Evolutionary conservation across 1,140 invertebrate species (phyloP).

Genomic region (Formica selysi): DNA sequence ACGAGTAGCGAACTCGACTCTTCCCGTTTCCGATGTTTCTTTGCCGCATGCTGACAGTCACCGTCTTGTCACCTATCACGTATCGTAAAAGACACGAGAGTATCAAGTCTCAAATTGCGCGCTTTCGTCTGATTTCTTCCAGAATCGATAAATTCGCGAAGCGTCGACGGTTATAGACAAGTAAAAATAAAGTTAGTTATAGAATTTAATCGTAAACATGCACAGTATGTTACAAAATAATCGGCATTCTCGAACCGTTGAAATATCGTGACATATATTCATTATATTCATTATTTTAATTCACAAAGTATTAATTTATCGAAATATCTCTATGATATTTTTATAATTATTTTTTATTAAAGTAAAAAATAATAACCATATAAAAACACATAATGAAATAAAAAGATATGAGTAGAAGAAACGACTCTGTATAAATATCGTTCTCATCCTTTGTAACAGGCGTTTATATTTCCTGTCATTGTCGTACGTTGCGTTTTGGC

Average conservation of each 20-base stretch:
- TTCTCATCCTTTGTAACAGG: neutral
- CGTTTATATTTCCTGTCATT: neutral
- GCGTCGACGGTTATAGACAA: neutral
- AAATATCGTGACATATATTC: neutral
- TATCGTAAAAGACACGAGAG: neutral
- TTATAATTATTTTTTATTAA: neutral
- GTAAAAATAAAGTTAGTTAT: neutral
- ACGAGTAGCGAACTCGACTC: slow-evolving; percentile 5
- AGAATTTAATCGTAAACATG: neutral
- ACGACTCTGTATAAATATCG: neutral
- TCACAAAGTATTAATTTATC: neutral
- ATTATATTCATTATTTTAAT: neutral
- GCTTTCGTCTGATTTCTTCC: slow-evolving; percentile 23
- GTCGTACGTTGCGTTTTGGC: neutral
- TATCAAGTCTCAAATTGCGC: slow-evolving; percentile 13
- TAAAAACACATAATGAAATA: neutral
- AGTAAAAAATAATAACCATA: neutral
- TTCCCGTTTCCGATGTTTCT: neutral
- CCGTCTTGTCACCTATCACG: slow-evolving; percentile 21
- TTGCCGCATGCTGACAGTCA: slow-evolving; percentile 34
- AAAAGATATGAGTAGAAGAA: neutral
- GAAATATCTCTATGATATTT: neutral
- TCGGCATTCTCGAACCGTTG: no score
- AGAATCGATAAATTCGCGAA: slow-evolving; percentile 38
- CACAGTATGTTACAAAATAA: neutral